These are phyloP conservation scores for Grapholita molesta DNA, from an alignment of 1,140 invertebrate species.

Conservation along the genomic window DNA sequence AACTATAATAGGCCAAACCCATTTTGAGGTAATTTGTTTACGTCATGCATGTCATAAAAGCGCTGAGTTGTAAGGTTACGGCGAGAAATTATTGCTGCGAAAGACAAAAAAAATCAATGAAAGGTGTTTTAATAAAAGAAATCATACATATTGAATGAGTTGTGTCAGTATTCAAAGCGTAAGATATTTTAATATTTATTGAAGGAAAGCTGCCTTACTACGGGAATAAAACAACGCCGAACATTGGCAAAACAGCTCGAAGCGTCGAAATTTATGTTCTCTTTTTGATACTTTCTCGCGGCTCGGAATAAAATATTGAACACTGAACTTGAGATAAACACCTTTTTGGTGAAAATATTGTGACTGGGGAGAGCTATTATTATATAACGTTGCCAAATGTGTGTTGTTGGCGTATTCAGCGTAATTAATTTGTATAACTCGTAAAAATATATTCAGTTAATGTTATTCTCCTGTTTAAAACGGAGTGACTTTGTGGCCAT, in stretches of 20 bases:
- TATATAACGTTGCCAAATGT: neutral
- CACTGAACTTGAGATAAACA: neutral
- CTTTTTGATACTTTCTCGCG: neutral
- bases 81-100: neutral
- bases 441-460: slow-evolving; percentile 1
- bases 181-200: slow-evolving; percentile 11
- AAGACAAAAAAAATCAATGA: neutral
- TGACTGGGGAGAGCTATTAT: neutral
- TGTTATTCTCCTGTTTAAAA: neutral
- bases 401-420: neutral
- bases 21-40: neutral
- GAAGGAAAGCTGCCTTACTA: neutral
- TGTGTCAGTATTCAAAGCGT: neutral
- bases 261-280: neutral
- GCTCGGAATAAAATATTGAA: slow-evolving; percentile 8
- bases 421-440: neutral
- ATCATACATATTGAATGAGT: neutral
- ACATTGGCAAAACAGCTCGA: neutral
- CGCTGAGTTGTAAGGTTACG: neutral
- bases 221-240: neutral
- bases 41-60: neutral
- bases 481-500: neutral
- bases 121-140: neutral
- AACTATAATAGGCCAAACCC: slow-evolving; percentile 12
- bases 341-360: slow-evolving; percentile 6